Evolutionary conservation across 1,140 invertebrate species (phyloP), one percentile per base, ranked within the genome.

Genomic region (Halyomorpha halys): DNA sequence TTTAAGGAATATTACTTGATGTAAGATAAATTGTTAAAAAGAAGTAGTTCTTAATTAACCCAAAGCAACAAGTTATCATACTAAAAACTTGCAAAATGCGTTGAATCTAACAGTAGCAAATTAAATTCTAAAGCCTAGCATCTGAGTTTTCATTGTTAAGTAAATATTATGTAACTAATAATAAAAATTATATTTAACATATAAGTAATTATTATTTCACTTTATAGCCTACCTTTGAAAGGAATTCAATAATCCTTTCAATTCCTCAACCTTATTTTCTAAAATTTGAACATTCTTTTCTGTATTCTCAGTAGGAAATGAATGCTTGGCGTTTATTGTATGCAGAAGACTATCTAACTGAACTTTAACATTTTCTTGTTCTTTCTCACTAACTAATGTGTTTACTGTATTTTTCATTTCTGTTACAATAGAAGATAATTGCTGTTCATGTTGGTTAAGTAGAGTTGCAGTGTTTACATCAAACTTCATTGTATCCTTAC

Each of bases 361-460:
- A 21, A 39, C 44, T 14, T 23, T 23, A 4, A 62, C 53, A 56
- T 21, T 47, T 21, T 16, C 19, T 23, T 49, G 44, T 14, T 62
- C 61, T n/a, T 15, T 21, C 5, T 25, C 14, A 23, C 21, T 19
- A 16, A 18, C 21, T 47, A 23, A n/a, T 18, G 19, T n/a, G 5
- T 45, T 19, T 23, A 45, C 39, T 5, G 30, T 27, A n/a, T 25
- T 39, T 54, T 53, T 62, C 23, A 68, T 65, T 25, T 67, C 51
- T 3, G 44, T 2, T 59, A 63, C 34, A 25, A 65, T 65, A 19
- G 59, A 19, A 8, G 47, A 27, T 47, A 63, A n/a, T 49, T 65
- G 39, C 27, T 65, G 39, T 61, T 65, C 61, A 44, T 67, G 66
- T 23, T 56, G 53, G 14, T 47, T 14, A 16, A 47, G 51, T 23